A percentile compares a stretch with the other conserved stretches of the same genome.
These are phyloP conservation scores for Mus minutoides DNA, from an alignment of 2,797 vertebrate species.

Conservation along the genomic window DNA sequence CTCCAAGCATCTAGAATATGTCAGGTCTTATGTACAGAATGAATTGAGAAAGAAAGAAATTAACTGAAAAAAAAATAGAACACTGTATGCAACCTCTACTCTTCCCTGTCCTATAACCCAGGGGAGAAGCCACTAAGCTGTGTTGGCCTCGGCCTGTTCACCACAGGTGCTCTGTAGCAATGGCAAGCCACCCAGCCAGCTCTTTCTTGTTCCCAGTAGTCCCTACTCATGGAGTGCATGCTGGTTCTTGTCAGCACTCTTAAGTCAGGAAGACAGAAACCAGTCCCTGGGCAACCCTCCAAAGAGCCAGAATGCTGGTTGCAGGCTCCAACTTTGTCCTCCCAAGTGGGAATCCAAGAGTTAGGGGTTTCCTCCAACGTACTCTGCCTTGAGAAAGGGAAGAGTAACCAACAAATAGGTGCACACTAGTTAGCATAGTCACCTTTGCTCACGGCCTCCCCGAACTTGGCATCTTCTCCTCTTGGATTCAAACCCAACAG, in stretches of 20 bases:
- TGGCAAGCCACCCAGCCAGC: background rate
- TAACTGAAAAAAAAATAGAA: background rate
- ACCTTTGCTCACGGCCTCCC: background rate
- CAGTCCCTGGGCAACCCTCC: background rate
- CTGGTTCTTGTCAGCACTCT: background rate
- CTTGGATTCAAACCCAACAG: background rate
- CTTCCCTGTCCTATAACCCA: background rate
- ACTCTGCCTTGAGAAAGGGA: background rate
- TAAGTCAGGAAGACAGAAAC: constrained; percentile 5
- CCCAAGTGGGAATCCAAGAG: background rate
- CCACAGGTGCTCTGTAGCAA: background rate
- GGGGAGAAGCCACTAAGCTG: background rate
- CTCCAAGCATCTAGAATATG: background rate
- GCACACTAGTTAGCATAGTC: background rate
- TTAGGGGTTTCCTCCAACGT: background rate
- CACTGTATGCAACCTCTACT: background rate
- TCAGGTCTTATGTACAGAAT: background rate
- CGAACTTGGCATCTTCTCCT: background rate
- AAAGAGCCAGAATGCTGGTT: background rate
- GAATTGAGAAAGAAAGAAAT: background rate
- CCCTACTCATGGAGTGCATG: background rate
- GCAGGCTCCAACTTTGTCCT: background rate
- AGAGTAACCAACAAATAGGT: background rate
- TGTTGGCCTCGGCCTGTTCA: background rate
- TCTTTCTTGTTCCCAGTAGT: background rate